A percentile compares a stretch with the other conserved stretches of the same genome.
phyloP scores from a whole-genome alignment of 2,113 vertebrate genomes.

The Progne subis region DNA sequence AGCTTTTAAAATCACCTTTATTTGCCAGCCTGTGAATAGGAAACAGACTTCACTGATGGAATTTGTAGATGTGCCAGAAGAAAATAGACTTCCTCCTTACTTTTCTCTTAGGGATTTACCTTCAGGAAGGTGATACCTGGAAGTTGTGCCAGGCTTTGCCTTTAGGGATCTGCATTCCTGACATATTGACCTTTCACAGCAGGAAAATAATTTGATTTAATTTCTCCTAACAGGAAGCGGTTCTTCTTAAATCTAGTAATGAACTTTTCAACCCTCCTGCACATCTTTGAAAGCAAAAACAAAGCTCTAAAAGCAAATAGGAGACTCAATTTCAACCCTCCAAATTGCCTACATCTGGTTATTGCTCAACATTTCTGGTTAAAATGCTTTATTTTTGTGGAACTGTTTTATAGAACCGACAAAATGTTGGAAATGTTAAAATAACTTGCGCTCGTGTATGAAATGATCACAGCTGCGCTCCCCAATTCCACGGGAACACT shows the following conservation, averaged over 20 bases:
- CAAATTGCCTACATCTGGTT: conserved; percentile 64
- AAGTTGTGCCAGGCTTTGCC: not conserved
- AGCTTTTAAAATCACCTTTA: not conserved
- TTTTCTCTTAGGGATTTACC: not conserved
- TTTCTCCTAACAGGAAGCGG: not conserved
- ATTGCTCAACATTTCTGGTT: conserved; percentile 60
- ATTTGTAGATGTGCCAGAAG: not conserved
- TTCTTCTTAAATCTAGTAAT: conserved; percentile 25
- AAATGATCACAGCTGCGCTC: conserved; percentile 69
- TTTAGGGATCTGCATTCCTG: not conserved
- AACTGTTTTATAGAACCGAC: conserved; percentile 50
- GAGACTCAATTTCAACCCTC: conserved; percentile 26
- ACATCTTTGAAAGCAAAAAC: conserved; percentile 30
- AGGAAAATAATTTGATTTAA: not conserved
- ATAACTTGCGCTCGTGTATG: conserved; percentile 33
- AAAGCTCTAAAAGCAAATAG: conserved; percentile 53
- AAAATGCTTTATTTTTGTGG: conserved; percentile 62
- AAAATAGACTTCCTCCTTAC: not conserved
- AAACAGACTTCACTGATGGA: not conserved
- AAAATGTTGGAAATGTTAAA: conserved; percentile 59
- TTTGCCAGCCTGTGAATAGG: accelerated
- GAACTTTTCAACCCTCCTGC: conserved; percentile 23
- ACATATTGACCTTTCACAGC: not conserved
- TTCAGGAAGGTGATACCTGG: not conserved
- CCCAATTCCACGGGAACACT: conserved; percentile 58